Conservation (phyloP, 2,797 vertebrate genomes). For the Mycteria americana region DNA sequence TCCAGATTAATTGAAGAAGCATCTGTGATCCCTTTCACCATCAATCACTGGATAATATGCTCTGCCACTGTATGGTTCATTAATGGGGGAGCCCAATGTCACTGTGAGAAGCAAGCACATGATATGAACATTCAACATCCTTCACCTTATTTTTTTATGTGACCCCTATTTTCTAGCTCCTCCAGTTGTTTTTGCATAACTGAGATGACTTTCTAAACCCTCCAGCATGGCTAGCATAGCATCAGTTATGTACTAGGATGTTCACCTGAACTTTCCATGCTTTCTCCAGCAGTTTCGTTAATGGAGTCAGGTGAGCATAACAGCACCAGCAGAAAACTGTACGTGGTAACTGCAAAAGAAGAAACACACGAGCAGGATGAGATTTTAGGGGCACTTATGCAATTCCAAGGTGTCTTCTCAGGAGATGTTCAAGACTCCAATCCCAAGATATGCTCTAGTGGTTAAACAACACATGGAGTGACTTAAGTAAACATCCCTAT, state of each 20-base stretch:
- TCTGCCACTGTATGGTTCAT: neutral
- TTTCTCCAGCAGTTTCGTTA: neutral
- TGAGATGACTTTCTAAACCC: neutral
- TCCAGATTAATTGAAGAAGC: conserved; percentile 64
- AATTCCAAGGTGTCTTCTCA: neutral
- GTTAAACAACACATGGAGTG: neutral
- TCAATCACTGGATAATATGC: conserved; percentile 24
- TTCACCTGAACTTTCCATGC: neutral
- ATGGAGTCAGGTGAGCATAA: neutral
- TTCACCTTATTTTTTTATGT: neutral
- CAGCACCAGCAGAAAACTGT: neutral
- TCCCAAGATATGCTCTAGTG: neutral
- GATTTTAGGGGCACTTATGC: neutral
- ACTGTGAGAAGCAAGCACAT: neutral
- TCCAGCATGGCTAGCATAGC: neutral
- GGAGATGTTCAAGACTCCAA: neutral
- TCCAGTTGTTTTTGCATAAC: neutral
- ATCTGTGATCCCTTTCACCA: conserved; percentile 18
- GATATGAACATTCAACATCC: neutral
- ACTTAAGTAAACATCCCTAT: neutral
- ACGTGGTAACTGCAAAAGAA: neutral
- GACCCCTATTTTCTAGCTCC: neutral
- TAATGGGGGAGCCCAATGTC: neutral
- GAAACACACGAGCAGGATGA: neutral
- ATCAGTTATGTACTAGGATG: neutral